These are phyloP conservation scores for Styela clava DNA, from an alignment of 23 tunicate species.

Conservation along the genomic window DNA sequence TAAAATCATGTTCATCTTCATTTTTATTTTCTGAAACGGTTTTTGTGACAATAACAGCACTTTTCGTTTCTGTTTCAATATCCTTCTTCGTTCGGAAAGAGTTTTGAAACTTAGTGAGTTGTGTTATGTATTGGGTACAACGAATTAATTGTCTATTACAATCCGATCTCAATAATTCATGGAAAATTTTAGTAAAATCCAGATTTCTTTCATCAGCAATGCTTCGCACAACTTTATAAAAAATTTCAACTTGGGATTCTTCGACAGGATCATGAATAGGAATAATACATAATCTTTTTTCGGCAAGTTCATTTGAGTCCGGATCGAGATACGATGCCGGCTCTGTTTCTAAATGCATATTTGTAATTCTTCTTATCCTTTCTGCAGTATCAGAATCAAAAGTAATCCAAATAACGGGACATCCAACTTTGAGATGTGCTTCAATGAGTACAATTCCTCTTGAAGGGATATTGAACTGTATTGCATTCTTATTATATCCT, in stretches of 20 bases:
- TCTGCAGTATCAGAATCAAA: constrained; percentile 33
- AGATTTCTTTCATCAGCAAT: constrained; percentile 30
- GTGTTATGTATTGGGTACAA: constrained; percentile 5
- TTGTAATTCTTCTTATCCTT: constrained; percentile 12
- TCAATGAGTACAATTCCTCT: constrained; percentile 33
- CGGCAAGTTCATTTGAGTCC: constrained; percentile 33
- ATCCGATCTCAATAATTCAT: constrained; percentile 8
- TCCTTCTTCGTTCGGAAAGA: neutral
- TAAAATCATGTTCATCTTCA: neutral
- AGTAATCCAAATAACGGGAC: constrained; percentile 75
- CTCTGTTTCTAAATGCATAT: constrained; percentile 18
- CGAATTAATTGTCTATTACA: constrained; percentile 24
- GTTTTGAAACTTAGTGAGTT: neutral
- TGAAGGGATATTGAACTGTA: constrained; percentile 31
- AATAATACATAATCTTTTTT: constrained; percentile 36
- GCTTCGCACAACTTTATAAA: constrained; percentile 24
- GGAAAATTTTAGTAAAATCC: neutral
- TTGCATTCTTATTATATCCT: neutral
- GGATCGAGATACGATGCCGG: constrained; percentile 51
- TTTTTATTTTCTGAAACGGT: neutral
- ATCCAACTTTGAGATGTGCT: constrained; percentile 37
- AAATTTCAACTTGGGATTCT: constrained; percentile 1
- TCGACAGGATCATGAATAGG: constrained; percentile 54
- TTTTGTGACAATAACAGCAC: neutral
- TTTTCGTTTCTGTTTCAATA: neutral